Percentiles rank a stretch among this genome's conserved stretches.
Conservation (phyloP, 2,888 invertebrate genomes). For the Didymodactylos carnosus region DNA sequence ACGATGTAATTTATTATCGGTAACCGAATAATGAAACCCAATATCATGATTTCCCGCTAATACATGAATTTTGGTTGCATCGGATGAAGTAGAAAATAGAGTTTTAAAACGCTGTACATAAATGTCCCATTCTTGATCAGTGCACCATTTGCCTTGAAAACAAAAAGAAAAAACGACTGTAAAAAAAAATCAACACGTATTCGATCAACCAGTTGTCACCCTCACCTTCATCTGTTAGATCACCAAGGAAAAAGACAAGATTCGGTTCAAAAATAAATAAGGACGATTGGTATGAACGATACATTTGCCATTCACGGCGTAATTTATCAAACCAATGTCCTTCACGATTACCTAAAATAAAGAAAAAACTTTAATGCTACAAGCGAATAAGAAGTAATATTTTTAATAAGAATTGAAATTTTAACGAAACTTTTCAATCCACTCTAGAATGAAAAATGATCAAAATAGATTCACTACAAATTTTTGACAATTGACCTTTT, state of each 20-base stretch:
- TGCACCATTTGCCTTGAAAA: slow-evolving; percentile 64
- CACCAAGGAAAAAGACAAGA: slow-evolving; percentile 74
- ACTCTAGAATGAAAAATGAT: too few species aligned
- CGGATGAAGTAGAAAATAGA: not conserved
- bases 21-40: slow-evolving; percentile 64
- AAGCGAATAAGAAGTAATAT: too few species aligned
- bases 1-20: slow-evolving; percentile 24
- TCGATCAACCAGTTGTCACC: too few species aligned
- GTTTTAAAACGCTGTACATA: not conserved
- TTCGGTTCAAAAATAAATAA: slow-evolving; percentile 62
- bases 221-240: slow-evolving; percentile 84
- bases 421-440: too few species aligned
- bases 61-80: slow-evolving; percentile 44
- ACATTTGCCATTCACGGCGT: slow-evolving; percentile 88
- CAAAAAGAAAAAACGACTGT: too few species aligned
- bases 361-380: too few species aligned
- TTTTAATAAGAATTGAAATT: too few species aligned
- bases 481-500: too few species aligned
- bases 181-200: too few species aligned
- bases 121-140: slow-evolving; percentile 42
- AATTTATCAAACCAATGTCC: slow-evolving; percentile 92
- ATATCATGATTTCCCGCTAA: slow-evolving; percentile 90
- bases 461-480: too few species aligned
- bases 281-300: slow-evolving; percentile 68
- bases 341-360: slow-evolving; percentile 54